phyloP scores from a whole-genome alignment of 2,888 invertebrate species.

The Pimpla rufipes region DNA sequence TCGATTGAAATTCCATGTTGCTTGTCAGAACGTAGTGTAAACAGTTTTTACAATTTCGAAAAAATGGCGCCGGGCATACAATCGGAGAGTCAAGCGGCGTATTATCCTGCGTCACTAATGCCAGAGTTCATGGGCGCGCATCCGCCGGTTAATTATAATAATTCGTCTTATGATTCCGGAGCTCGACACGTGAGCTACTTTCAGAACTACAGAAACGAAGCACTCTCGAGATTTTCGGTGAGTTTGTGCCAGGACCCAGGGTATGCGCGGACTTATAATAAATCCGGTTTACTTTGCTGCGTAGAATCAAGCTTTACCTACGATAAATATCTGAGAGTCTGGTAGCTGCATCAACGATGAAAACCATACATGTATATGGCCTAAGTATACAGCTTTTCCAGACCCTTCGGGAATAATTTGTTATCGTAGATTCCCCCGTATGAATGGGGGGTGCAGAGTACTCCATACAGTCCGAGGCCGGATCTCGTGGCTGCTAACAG shows the following conservation, averaged over 20 bases:
- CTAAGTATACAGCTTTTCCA: background rate
- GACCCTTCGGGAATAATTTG: constrained; percentile 11
- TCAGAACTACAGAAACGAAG: constrained; percentile 85
- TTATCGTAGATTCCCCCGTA: constrained; percentile 83
- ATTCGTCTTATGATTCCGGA: constrained; percentile 77
- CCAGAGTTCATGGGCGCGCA: constrained; percentile 83
- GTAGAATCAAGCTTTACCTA: constrained; percentile 17
- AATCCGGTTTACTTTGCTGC: background rate
- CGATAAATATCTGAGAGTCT: no score
- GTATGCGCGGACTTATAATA: background rate
- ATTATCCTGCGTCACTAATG: constrained; percentile 55
- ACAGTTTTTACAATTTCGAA: background rate
- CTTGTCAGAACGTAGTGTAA: background rate
- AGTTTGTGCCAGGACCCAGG: constrained; percentile 44
- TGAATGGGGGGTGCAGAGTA: constrained; percentile 83
- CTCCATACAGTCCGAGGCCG: constrained; percentile 64
- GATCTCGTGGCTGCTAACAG: constrained; percentile 51
- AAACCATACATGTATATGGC: background rate
- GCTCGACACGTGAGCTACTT: constrained; percentile 80
- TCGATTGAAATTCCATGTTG: constrained; percentile 6
- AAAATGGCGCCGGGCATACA: constrained; percentile 21
- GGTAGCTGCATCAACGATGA: no score
- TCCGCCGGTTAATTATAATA: constrained; percentile 81
- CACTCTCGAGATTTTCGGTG: constrained; percentile 84
- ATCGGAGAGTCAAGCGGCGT: constrained; percentile 30